Conservation (phyloP, 2,797 vertebrate species). For the Valencia hispanica region DNA sequence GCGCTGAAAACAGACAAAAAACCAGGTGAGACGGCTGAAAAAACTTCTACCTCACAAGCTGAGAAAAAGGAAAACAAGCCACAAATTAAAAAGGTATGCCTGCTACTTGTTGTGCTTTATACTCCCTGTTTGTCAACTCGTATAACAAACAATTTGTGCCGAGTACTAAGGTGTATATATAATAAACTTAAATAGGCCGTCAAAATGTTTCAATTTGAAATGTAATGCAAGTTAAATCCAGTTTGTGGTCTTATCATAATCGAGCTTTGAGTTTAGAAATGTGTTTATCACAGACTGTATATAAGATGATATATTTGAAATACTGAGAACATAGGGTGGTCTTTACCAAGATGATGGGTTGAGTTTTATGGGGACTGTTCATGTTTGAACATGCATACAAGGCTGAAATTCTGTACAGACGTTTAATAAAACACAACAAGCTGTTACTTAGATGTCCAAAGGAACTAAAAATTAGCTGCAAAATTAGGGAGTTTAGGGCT, state of each 20-base stretch:
- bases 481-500: too few species aligned
- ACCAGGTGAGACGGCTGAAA: slow-evolving; percentile 65
- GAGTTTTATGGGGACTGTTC: background rate
- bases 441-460: background rate
- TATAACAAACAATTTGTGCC: background rate
- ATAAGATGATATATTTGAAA: too few species aligned
- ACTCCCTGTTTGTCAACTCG: background rate
- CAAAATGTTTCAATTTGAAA: too few species aligned
- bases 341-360: background rate
- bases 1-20: slow-evolving; percentile 74
- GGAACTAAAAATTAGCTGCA: background rate
- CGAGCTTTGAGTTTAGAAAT: background rate
- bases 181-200: background rate
- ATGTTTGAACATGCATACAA: background rate
- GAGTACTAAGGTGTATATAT: too few species aligned
- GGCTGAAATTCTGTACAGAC: background rate
- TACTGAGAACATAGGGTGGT: background rate
- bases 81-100: slow-evolving; percentile 79
- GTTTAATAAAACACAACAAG: background rate
- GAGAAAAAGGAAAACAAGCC: slow-evolving; percentile 86
- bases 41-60: slow-evolving; percentile 55
- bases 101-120: background rate
- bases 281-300: too few species aligned
- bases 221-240: background rate
- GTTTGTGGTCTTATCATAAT: background rate